A percentile compares a stretch with the other conserved stretches of the same genome.
Conservation (phyloP, 2,113 vertebrate species). For the Geococcyx californianus region DNA sequence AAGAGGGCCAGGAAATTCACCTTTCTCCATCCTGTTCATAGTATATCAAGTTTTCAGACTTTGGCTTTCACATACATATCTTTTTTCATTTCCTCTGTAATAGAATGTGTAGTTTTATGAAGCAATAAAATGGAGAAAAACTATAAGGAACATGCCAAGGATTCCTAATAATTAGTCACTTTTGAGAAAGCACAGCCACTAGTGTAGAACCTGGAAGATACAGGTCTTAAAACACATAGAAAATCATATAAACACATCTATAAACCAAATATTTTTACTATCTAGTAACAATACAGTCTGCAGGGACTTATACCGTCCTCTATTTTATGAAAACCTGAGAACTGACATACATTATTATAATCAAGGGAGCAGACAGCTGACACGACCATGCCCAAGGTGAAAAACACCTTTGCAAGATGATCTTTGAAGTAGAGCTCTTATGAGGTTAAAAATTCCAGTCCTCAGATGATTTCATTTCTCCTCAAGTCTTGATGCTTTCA, state of each 20-base stretch:
- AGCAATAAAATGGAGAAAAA: neutral
- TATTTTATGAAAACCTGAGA: neutral
- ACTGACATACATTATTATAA: neutral
- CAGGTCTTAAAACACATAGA: neutral
- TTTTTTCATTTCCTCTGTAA: neutral
- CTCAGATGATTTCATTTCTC: neutral
- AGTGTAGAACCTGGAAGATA: neutral
- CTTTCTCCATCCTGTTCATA: neutral
- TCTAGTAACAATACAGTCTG: neutral
- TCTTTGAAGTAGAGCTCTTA: neutral
- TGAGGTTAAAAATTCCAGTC: neutral
- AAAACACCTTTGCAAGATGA: neutral
- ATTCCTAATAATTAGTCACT: neutral
- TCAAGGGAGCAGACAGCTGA: neutral
- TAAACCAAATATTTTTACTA: neutral
- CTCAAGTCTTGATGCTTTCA: neutral
- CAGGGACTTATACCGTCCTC: neutral
- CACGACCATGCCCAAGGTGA: neutral
- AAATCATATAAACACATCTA: neutral
- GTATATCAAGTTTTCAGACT: neutral
- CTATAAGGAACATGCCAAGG: neutral
- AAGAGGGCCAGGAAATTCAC: neutral
- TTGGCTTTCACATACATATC: neutral
- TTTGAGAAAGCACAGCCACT: neutral
- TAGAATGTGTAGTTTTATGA: neutral